Conservation (phyloP, 2,797 vertebrate species). For the Malacoctenus gilli region DNA sequence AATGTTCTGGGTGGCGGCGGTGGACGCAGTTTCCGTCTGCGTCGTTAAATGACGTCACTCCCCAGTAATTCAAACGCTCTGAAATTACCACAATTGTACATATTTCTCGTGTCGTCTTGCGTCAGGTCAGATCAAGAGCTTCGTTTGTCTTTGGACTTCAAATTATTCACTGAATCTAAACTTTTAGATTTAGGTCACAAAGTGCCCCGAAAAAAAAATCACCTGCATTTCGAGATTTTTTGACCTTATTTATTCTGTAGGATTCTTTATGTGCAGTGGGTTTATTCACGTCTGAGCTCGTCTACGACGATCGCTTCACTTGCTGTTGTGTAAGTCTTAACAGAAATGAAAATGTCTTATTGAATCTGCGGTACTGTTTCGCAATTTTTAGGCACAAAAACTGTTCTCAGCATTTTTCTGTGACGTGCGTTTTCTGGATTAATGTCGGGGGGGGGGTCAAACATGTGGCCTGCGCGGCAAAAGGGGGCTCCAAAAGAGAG, state of each 20-base stretch:
- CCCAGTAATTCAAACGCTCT: background rate
- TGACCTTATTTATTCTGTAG: background rate
- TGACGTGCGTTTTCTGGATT: too few species aligned
- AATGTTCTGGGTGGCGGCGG: too few species aligned
- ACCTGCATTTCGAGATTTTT: too few species aligned
- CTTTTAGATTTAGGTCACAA: background rate
- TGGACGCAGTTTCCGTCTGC: too few species aligned
- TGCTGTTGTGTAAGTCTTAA: slow-evolving; percentile 76
- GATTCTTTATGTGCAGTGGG: slow-evolving; percentile 5
- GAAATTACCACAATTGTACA: slow-evolving; percentile 1
- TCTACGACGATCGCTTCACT: slow-evolving; percentile 38
- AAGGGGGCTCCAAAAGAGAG: too few species aligned
- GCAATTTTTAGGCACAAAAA: too few species aligned
- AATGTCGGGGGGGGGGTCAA: too few species aligned
- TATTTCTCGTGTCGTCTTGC: too few species aligned
- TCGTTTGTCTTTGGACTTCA: background rate
- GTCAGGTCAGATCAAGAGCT: slow-evolving; percentile 14
- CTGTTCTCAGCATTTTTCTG: too few species aligned
- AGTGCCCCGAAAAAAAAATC: background rate
- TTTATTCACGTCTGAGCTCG: slow-evolving; percentile 22
- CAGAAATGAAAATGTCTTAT: slow-evolving; percentile 75
- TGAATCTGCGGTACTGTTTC: slow-evolving; percentile 45
- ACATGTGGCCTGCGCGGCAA: too few species aligned
- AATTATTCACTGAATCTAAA: too few species aligned
- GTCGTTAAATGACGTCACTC: too few species aligned